These are phyloP conservation scores for Aegithalos caudatus DNA, from an alignment of 2,113 vertebrate species.

Conservation along the genomic window DNA sequence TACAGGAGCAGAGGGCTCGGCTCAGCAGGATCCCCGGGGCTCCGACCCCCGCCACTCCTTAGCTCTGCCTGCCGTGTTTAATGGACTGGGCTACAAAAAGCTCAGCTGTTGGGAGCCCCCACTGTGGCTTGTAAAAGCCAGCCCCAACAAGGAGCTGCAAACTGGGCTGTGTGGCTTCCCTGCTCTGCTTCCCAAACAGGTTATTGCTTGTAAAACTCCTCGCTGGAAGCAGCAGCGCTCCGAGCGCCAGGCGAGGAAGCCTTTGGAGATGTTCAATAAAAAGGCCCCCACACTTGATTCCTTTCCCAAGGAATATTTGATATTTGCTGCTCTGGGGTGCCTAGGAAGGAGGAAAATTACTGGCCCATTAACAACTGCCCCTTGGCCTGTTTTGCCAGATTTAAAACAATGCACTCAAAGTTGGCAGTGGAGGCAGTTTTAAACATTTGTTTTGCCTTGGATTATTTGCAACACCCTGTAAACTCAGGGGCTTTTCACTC, in stretches of 20 bases:
- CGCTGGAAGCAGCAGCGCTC: background rate
- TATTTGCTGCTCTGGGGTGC: slow-evolving; percentile 26
- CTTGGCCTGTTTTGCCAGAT: background rate
- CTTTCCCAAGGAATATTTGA: slow-evolving; percentile 28
- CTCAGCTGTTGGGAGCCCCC: background rate
- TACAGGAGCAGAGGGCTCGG: background rate
- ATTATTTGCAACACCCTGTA: slow-evolving; percentile 55
- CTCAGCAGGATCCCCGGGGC: background rate
- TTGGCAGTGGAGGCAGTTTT: background rate
- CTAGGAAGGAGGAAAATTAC: slow-evolving; percentile 44
- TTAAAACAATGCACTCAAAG: background rate
- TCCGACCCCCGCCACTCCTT: background rate
- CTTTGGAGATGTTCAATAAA: background rate
- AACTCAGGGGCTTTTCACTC: slow-evolving; percentile 12
- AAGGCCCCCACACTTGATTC: background rate
- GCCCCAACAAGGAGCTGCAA: background rate
- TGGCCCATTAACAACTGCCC: slow-evolving; percentile 36
- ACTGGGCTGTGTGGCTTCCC: background rate
- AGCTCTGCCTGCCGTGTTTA: background rate
- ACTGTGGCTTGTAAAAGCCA: slow-evolving; percentile 18
- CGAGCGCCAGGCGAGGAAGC: background rate
- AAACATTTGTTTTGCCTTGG: slow-evolving; percentile 49
- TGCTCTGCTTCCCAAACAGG: background rate
- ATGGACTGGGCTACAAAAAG: slow-evolving; percentile 45
- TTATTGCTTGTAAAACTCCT: slow-evolving; percentile 49